A percentile compares a stretch with the other conserved stretches of the same genome.
These are phyloP conservation scores for Apteryx mantelli DNA, from an alignment of 2,113 vertebrate species.

Conservation along the genomic window DNA sequence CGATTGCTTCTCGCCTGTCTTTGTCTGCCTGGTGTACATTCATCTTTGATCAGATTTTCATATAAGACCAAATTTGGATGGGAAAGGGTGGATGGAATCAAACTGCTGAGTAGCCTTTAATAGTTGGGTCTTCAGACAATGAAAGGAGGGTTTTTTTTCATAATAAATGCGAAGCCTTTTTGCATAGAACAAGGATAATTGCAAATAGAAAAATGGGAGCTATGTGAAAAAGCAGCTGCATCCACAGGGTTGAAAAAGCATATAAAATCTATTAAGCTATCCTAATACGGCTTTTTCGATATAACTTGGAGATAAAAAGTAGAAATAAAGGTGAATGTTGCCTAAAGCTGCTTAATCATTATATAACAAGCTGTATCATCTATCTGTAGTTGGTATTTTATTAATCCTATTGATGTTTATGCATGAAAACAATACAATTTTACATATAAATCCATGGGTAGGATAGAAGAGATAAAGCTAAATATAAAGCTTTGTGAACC, in stretches of 20 bases:
- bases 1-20: constrained; percentile 31
- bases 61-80: not conserved
- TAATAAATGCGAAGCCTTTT: constrained; percentile 31
- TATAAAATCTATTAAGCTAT: constrained; percentile 34
- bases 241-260: not conserved
- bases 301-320: constrained; percentile 5
- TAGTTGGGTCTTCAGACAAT: constrained; percentile 26
- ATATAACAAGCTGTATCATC: not conserved
- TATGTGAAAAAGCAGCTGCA: constrained; percentile 58
- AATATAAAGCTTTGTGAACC: not conserved
- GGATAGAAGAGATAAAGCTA: not conserved
- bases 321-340: not conserved
- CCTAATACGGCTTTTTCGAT: not conserved
- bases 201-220: constrained; percentile 16
- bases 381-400: not conserved
- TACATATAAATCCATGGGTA: not conserved
- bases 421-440: not conserved
- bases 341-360: not conserved
- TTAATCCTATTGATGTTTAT: not conserved
- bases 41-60: constrained; percentile 29
- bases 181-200: constrained; percentile 38
- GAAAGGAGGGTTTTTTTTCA: constrained; percentile 28
- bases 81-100: constrained; percentile 16
- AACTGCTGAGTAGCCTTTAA: constrained; percentile 51
- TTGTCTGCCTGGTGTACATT: constrained; percentile 16